Evolutionary conservation across 2,888 invertebrate genomes (phyloP), one percentile per base, ranked within the genome.

Genomic region (Noctua fimbriata): DNA sequence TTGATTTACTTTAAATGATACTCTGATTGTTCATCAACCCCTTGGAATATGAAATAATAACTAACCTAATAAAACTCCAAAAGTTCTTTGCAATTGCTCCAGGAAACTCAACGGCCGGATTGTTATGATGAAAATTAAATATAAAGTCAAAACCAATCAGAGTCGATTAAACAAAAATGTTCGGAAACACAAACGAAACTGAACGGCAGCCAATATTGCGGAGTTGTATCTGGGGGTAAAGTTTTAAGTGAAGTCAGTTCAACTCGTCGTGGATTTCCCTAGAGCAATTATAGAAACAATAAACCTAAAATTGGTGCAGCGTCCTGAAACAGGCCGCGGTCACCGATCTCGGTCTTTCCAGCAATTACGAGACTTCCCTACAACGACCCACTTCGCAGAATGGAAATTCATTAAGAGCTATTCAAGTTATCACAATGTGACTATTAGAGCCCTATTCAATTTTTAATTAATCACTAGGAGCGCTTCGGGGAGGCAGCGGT

Each of bases 271-370:
- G 90, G 92, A 94, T 93, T 94, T 94, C 92, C 94, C 93, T 92
- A 89, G 94, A 96, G 95, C 94, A 96, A 96, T 96, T 96, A 96
- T 94, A 92, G 94, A 95, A 95, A 96, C 96, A 96, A 96, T 96
- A 95, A 96, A 95, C 93, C 93, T 95, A 94, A 95, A 96, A 96
- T 96, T 96, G 93, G 94, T 93, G 94, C 94, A 94, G 92, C 90
- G 91, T 92, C 91, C 93, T 92, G 92, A 91, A 92, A 92, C 90
- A 89, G 90, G 89, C 91, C 90, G 94, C 93, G 95, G 95, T 95
- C 94, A 94, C 94, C 91, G 93, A 94, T 94, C 95, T 90, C 92
- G 93, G 93, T 94, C 93, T 95, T 94, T 92, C 93, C 93, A 93
- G 93, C 94, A 95, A 95, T 95, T 95, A 95, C 90, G 88, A 90